phyloP scores from a whole-genome alignment of 1,140 invertebrate species.

The Anastrepha ludens region DNA sequence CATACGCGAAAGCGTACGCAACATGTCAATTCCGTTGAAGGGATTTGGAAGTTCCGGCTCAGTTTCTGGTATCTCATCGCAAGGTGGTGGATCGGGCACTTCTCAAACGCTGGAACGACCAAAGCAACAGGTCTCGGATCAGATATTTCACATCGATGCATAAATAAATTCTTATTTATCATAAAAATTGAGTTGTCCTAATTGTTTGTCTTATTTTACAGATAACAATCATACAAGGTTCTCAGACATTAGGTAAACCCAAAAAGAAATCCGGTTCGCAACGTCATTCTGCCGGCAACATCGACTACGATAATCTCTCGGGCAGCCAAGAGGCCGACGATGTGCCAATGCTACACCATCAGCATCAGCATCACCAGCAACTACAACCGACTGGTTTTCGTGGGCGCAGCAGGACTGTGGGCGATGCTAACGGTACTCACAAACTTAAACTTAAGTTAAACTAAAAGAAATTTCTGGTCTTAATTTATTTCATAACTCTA shows the following conservation, averaged over 20 bases:
- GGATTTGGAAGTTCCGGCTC: conserved; percentile 77
- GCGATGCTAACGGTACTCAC: conserved; percentile 83
- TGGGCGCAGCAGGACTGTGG: conserved; percentile 91
- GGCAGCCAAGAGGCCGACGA: conserved; percentile 77
- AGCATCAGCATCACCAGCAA: conserved; percentile 66
- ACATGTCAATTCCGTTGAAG: conserved; percentile 93
- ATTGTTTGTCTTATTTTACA: conserved; percentile 61
- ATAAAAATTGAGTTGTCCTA: background rate
- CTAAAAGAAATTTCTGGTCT: too few species aligned
- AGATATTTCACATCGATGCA: background rate
- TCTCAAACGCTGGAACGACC: conserved; percentile 79
- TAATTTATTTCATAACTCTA: too few species aligned
- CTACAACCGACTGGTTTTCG: conserved; percentile 80
- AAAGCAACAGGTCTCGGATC: conserved; percentile 75
- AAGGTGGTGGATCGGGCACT: conserved; percentile 74
- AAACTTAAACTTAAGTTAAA: background rate
- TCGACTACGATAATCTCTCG: conserved; percentile 87
- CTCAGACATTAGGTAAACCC: conserved; percentile 83
- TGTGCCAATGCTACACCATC: conserved; percentile 72
- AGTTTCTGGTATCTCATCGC: conserved; percentile 68
- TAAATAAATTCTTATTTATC: background rate
- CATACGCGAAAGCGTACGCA: conserved; percentile 94
- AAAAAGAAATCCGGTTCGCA: conserved; percentile 86
- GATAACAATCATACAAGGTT: conserved; percentile 80
- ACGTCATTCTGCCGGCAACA: conserved; percentile 90